Percentiles rank a stretch among this genome's conserved stretches.
Conservation (phyloP, 2,888 invertebrate genomes). For the Matsumyia berberina region DNA sequence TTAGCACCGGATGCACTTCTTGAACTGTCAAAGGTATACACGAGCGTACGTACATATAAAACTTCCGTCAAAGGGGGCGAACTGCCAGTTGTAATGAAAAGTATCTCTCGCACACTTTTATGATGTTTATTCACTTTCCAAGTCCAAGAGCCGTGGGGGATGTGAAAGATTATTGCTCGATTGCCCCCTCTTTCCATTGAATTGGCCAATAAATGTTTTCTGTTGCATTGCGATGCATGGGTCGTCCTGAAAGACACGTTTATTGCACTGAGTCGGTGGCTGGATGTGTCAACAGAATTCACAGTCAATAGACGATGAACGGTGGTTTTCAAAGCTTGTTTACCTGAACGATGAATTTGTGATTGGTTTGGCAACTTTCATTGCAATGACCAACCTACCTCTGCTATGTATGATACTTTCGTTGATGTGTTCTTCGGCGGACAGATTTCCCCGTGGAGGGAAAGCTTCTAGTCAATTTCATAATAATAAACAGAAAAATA, state of each 20-base stretch:
- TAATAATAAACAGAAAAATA: too few relatives aligned
- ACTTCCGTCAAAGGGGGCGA: background rate
- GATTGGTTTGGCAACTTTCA: background rate
- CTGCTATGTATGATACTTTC: background rate
- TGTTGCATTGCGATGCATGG: background rate
- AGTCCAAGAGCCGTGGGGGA: background rate
- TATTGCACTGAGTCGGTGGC: background rate
- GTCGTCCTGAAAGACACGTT: slow-evolving; percentile 7
- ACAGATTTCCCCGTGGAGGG: too few relatives aligned
- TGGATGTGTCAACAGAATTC: slow-evolving; percentile 19
- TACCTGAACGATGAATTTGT: background rate
- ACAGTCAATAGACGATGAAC: background rate
- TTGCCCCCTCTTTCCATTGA: background rate
- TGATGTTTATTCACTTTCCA: slow-evolving; percentile 24
- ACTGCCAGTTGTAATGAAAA: background rate
- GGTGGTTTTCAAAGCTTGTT: slow-evolving; percentile 5
- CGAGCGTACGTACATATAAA: background rate
- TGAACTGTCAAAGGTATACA: slow-evolving; percentile 27
- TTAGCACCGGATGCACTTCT: slow-evolving; percentile 31
- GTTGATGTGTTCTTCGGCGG: background rate
- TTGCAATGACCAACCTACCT: background rate
- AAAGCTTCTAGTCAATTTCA: too few relatives aligned
- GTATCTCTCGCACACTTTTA: slow-evolving; percentile 8
- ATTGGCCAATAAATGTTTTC: slow-evolving; percentile 4
- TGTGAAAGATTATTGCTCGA: slow-evolving; percentile 3